These are phyloP conservation scores for Campylorhamphus procurvoides DNA, from an alignment of 2,113 vertebrate species.

Conservation along the genomic window DNA sequence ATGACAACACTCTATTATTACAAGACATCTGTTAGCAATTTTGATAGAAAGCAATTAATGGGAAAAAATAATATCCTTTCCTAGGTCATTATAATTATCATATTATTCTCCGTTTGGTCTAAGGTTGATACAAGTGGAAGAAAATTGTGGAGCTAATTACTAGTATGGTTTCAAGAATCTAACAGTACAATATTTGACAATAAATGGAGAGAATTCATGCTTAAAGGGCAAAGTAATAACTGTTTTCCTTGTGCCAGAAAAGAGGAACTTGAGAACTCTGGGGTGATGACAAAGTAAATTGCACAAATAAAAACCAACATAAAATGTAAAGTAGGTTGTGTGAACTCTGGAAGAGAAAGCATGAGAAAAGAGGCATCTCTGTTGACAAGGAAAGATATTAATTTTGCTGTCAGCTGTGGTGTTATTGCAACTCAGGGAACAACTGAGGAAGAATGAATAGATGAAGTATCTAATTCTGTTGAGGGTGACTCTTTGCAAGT, in stretches of 20 bases:
- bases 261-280: neutral
- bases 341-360: slow-evolving; percentile 17
- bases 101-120: neutral
- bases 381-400: slow-evolving; percentile 44
- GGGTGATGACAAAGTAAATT: slow-evolving; percentile 1
- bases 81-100: neutral
- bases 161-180: neutral
- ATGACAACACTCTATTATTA: neutral
- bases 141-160: neutral
- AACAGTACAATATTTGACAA: neutral
- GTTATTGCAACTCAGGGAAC: slow-evolving; percentile 33
- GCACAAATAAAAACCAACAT: neutral
- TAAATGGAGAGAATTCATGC: neutral
- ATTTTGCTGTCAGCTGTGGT: slow-evolving; percentile 40
- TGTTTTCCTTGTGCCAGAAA: neutral
- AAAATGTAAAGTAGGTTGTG: slow-evolving; percentile 15
- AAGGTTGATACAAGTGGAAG: neutral
- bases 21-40: neutral
- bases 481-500: neutral
- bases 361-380: neutral
- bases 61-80: neutral
- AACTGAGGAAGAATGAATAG: slow-evolving; percentile 28
- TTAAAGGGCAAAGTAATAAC: slow-evolving; percentile 21
- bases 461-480: slow-evolving; percentile 25
- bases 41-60: neutral